Evolutionary conservation across 2,888 invertebrate genomes (phyloP).

Genomic region (Caenorhabditis japonica): DNA sequence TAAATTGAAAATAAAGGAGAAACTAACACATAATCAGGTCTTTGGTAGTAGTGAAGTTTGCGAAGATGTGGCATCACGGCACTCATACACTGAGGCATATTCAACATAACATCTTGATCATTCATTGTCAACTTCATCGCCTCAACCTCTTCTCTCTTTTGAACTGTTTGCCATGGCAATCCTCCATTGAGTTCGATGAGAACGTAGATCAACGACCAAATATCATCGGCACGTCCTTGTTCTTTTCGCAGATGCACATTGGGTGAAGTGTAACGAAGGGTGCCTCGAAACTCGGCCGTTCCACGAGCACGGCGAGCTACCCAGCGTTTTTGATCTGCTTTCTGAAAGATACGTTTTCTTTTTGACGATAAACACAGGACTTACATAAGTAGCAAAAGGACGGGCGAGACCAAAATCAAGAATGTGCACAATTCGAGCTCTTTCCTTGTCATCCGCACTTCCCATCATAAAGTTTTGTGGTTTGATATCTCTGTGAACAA

Average conservation of each 20-base stretch:
- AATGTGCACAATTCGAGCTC: conserved; percentile 61
- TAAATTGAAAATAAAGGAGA: too few relatives aligned
- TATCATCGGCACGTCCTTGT: conserved; percentile 53
- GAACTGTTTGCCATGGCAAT: conserved; percentile 49
- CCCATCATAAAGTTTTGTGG: conserved; percentile 66
- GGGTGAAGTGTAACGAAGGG: conserved; percentile 50
- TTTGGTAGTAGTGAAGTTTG: conserved; percentile 54
- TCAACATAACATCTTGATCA: conserved; percentile 52
- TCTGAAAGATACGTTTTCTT: too few relatives aligned
- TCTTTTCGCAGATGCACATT: conserved; percentile 46
- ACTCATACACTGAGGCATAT: conserved; percentile 50
- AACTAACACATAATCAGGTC: conserved; percentile 55
- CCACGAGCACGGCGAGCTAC: too few relatives aligned
- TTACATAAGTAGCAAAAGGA: conserved; percentile 36
- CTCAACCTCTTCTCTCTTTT: conserved; percentile 54
- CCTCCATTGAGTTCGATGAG: conserved; percentile 39
- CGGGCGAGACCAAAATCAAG: conserved; percentile 67
- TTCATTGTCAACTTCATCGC: conserved; percentile 52
- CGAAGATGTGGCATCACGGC: conserved; percentile 51
- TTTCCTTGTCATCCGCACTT: conserved; percentile 48
- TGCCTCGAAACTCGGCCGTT: conserved; percentile 30
- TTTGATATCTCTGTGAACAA: conserved; percentile 51
- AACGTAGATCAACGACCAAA: conserved; percentile 55
- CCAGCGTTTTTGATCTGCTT: too few relatives aligned
- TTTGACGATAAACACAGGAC: background rate